phyloP scores from a whole-genome alignment of 2,888 invertebrate genomes.

The Meghimatium bilineatum region DNA sequence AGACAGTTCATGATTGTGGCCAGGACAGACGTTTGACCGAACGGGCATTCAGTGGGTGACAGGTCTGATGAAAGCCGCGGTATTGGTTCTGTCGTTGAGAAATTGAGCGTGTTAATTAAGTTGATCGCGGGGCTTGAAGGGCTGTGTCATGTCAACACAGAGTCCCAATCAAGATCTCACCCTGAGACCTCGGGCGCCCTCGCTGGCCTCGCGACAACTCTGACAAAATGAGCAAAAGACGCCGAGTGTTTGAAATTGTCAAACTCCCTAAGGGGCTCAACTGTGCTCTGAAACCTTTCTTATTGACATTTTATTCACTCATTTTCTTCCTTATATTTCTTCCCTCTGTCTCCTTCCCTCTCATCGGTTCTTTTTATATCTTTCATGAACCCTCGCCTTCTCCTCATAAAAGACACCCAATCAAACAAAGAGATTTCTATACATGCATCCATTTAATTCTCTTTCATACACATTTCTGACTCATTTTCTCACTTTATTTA shows the following conservation, averaged over 20 bases:
- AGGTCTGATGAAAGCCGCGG: slow-evolving; percentile 11
- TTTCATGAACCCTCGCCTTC: background rate
- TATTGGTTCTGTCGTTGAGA: slow-evolving; percentile 35
- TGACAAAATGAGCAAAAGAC: slow-evolving; percentile 38
- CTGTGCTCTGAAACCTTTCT: slow-evolving; percentile 26
- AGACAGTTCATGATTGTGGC: background rate
- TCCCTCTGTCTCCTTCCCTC: background rate
- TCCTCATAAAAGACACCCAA: background rate
- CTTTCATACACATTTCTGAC: background rate
- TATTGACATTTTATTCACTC: slow-evolving; percentile 23
- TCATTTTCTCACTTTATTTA: background rate
- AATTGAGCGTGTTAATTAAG: slow-evolving; percentile 53
- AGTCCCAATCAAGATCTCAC: slow-evolving; percentile 42
- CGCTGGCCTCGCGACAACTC: slow-evolving; percentile 17
- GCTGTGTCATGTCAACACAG: slow-evolving; percentile 42
- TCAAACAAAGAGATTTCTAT: background rate
- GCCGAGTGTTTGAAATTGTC: slow-evolving; percentile 36
- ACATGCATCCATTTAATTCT: background rate
- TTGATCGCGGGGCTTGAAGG: slow-evolving; percentile 41
- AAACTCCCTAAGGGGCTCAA: slow-evolving; percentile 32
- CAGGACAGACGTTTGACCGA: background rate
- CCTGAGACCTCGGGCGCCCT: slow-evolving; percentile 35
- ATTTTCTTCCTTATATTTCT: background rate
- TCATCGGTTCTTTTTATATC: background rate
- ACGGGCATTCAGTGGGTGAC: slow-evolving; percentile 1